phyloP scores from a whole-genome alignment of 2,888 invertebrate genomes.

The Luperina testacea region DNA sequence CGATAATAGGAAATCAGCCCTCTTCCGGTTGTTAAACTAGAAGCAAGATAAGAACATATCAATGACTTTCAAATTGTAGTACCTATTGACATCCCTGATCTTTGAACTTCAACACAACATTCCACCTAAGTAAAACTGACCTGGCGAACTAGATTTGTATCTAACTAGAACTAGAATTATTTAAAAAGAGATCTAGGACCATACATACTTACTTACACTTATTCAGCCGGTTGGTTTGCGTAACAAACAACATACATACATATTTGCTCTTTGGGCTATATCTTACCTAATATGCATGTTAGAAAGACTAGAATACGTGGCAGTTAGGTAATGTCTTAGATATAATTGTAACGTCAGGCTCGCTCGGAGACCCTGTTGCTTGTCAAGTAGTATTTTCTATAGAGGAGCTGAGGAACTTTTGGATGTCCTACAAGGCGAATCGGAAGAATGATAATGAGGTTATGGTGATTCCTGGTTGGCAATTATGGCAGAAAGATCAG shows the following conservation, averaged over 20 bases:
- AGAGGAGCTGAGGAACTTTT: background rate
- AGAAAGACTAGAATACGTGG: background rate
- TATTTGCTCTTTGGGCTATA: background rate
- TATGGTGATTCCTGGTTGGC: background rate
- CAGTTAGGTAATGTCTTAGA: background rate
- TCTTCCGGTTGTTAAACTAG: conserved; percentile 1
- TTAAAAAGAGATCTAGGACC: background rate
- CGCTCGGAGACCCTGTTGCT: conserved; percentile 1
- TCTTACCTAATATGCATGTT: background rate
- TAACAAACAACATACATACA: conserved; percentile 9
- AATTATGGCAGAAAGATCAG: background rate
- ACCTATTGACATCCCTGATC: background rate
- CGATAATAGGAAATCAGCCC: background rate
- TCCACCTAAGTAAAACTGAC: background rate
- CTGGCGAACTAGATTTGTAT: background rate
- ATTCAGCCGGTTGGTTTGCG: background rate
- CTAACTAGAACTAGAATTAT: background rate
- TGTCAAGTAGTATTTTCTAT: background rate
- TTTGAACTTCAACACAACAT: conserved; percentile 23
- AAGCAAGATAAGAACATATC: conserved; percentile 7
- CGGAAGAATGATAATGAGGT: background rate
- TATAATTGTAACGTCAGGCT: background rate
- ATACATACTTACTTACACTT: background rate
- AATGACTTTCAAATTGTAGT: conserved; percentile 2
- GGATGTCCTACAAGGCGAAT: background rate